Percentiles rank a stretch among this genome's conserved stretches.
These are phyloP conservation scores for Sesia bembeciformis DNA, from an alignment of 2,888 invertebrate genomes.

Conservation along the genomic window DNA sequence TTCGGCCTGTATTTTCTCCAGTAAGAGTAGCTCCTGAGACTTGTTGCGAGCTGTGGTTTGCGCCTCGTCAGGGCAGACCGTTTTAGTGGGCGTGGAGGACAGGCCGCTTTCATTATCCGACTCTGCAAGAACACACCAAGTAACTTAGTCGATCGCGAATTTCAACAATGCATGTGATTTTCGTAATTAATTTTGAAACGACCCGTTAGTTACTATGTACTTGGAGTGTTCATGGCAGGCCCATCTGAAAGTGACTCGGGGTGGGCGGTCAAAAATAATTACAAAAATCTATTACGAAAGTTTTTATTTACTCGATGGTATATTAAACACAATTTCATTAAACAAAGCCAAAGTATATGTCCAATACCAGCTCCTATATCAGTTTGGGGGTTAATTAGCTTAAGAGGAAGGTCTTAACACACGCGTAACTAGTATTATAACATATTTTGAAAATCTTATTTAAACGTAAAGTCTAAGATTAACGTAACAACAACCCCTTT, in stretches of 20 bases:
- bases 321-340: slow-evolving; percentile 69
- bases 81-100: slow-evolving; percentile 74
- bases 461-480: slow-evolving; percentile 56
- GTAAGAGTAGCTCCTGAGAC: slow-evolving; percentile 79
- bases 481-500: slow-evolving; percentile 67
- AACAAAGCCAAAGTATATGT: slow-evolving; percentile 65
- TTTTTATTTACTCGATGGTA: slow-evolving; percentile 72
- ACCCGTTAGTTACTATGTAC: slow-evolving; percentile 34
- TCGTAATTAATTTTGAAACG: slow-evolving; percentile 70
- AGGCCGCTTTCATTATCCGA: slow-evolving; percentile 84
- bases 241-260: slow-evolving; percentile 55
- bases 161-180: slow-evolving; percentile 40
- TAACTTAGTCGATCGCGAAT: slow-evolving; percentile 35
- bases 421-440: slow-evolving; percentile 53
- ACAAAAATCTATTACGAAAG: slow-evolving; percentile 72
- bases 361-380: slow-evolving; percentile 55
- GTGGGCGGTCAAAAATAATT: slow-evolving; percentile 68
- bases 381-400: slow-evolving; percentile 56
- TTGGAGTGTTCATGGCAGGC: slow-evolving; percentile 53
- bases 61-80: slow-evolving; percentile 42
- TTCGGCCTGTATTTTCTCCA: slow-evolving; percentile 81
- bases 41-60: slow-evolving; percentile 59
- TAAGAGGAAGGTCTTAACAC: slow-evolving; percentile 58
- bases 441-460: slow-evolving; percentile 60
- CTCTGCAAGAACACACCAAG: slow-evolving; percentile 83